Evolutionary conservation across 2,113 vertebrate genomes (phyloP).

Genomic region (Gadus chalcogrammus): DNA sequence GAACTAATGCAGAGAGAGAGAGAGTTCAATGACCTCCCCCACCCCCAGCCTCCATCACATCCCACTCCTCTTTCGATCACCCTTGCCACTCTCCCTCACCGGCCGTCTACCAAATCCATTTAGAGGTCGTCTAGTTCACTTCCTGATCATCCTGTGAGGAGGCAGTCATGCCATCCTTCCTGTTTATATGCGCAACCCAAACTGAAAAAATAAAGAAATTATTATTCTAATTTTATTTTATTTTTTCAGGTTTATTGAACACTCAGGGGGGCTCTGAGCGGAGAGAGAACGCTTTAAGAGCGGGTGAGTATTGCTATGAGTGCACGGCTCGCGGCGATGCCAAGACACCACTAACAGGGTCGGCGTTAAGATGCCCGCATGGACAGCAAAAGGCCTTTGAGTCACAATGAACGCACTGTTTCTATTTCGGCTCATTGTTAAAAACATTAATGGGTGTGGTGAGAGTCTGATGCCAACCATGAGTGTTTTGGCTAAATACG

Average conservation of each 20-base stretch:
- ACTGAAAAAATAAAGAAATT: conserved; percentile 12
- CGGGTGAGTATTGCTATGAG: conserved; percentile 46
- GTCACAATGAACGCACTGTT: conserved; percentile 63
- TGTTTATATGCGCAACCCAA: conserved; percentile 9
- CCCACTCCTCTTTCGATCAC: not conserved
- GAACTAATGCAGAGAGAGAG: conserved; percentile 27
- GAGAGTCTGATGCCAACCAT: conserved; percentile 58
- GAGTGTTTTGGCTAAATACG: conserved; percentile 43
- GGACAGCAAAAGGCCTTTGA: conserved; percentile 57
- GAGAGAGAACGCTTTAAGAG: conserved; percentile 33
- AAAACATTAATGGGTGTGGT: conserved; percentile 63
- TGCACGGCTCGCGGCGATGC: conserved; percentile 28
- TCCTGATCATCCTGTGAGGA: conserved; percentile 50
- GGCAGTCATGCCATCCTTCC: conserved; percentile 47
- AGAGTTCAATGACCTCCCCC: conserved; percentile 54
- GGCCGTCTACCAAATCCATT: conserved; percentile 39
- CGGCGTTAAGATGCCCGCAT: conserved; percentile 59
- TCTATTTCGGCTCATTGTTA: conserved; percentile 62
- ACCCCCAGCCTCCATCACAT: not conserved
- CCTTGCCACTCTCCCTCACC: conserved; percentile 42
- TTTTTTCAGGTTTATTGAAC: conserved; percentile 13
- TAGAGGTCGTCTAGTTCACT: conserved; percentile 37
- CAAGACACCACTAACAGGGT: conserved; percentile 42
- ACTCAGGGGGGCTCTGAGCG: not conserved
- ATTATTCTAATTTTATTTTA: not conserved